Evolutionary conservation across 1,140 invertebrate species (phyloP), one percentile per base, ranked within the genome.

Genomic region (Plectrocnemia conspersa): DNA sequence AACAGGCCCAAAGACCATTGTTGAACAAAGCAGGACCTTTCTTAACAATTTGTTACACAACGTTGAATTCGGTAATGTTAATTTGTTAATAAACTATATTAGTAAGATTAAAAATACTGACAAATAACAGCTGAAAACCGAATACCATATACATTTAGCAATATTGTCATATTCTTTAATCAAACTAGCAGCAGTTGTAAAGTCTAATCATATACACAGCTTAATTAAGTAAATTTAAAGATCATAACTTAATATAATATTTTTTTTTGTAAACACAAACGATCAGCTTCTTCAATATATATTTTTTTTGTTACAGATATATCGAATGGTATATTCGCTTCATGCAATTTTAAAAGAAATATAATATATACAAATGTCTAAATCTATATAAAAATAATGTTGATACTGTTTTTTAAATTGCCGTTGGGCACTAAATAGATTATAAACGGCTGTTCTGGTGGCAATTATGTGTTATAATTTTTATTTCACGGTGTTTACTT

Each of bases 1-100:
- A 35, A 9, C 48, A 50, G 22, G 33, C 48, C 18, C 48, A 50
- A 40, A 50, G 48, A 40, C 36, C 33, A 18, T 24, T 50, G 4
- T 38, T 6, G 10, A 24, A 32, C 7, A 38, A 15, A 11, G 48
- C 48, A 3, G 48, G 48, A 38, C 48, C 48, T 19, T n/a, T 38
- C 2, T 23, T n/a, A 13, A 40, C 33, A n/a, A 40, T 40, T 40
- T 7, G 16, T 6, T 40, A 9, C 7, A 9, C 7, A 11, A 40
- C 16, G 6, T n/a, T 6, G 10, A 40, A 40, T n/a, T 18, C 36
- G 36, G 15, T 40, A 6, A 15, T 7, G 16, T n/a, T 40, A n/a
- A n/a, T n/a, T n/a, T n/a, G n/a, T n/a, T n/a, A 13, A 9, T 7
- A 29, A 29, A 29, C 7, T 29, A 29, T 13, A 9, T 13, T 7